Percentiles rank a stretch among this genome's conserved stretches.
phyloP scores from a whole-genome alignment of 2,113 vertebrate genomes.

The Zosterops borbonicus region DNA sequence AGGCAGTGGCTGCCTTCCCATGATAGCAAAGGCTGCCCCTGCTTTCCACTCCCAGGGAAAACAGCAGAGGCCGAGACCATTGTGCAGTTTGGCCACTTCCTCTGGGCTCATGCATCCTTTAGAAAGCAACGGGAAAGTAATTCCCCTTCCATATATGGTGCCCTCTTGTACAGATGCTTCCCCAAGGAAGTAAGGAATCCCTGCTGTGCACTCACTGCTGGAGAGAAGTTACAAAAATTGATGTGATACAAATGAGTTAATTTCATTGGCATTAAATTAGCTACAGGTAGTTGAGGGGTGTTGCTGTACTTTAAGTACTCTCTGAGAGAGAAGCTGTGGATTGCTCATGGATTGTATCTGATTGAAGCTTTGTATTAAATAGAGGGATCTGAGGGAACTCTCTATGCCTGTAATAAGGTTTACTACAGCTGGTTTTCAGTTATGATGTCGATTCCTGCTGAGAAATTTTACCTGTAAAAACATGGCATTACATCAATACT shows the following conservation, averaged over 20 bases:
- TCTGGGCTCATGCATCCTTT: not conserved
- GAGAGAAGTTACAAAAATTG: not conserved
- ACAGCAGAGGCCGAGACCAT: not conserved
- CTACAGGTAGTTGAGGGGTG: not conserved
- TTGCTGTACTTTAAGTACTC: not conserved
- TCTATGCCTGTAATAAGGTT: fast-evolving
- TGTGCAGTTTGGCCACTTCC: not conserved
- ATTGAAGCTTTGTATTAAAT: not conserved
- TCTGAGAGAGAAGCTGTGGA: not conserved
- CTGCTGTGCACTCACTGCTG: not conserved
- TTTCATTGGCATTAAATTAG: not conserved
- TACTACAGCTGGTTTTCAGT: not conserved
- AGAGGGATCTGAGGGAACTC: not conserved
- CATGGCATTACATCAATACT: not conserved
- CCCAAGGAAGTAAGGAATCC: not conserved
- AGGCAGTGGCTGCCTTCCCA: not conserved
- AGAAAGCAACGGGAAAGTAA: not conserved
- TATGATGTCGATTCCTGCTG: not conserved
- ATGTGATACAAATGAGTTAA: not conserved
- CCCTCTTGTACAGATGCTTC: not conserved
- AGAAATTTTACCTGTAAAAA: not conserved
- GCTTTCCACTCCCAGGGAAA: not conserved
- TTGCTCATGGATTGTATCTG: not conserved
- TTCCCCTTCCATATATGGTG: not conserved
- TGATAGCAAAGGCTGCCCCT: not conserved